Evolutionary conservation across 2,797 vertebrate species (phyloP), one percentile per base, ranked within the genome.

Genomic region (Triplophysa yarkandensis): DNA sequence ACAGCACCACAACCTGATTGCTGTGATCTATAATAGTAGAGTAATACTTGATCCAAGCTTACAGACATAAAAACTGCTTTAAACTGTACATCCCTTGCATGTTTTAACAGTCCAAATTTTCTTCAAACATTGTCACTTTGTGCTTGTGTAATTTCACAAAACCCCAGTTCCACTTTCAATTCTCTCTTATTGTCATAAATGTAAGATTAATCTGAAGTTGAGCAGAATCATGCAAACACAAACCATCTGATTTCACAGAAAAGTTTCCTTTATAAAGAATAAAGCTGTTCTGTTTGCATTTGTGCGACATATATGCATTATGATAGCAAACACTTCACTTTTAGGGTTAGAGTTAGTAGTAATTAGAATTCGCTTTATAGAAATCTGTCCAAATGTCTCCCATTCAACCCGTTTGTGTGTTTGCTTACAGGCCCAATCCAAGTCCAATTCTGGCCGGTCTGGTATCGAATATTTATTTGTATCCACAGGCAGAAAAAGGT

Each of bases 181-280:
- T 19, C 9, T 44, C 19, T 46, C 30, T 21, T 44, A 5, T 8
- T 48, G 43, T 61, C 43, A 27, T 80, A 68, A 72, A 65, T 46
- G 72, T 46, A 41, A 78, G 43, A 21, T 39, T 80, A 27, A 46
- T 64, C 17, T 19, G 67, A 46, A 68, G 34, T 70, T 70, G 68
- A 64, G 62, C 73, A 81, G 36, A 77, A 82, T 77, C 89, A 90
- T 92, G 88, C 89, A 85, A 77, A 71, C 58, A 83, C 88, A 88
- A 90, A 89, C 90, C 83, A 74, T 79, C 16, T 73, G 68, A 81
- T 83, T 77, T 71, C 70, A 75, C 61, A 75, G 11, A 65, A 32
- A 81, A 48, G 71, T 52, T 30, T 61, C 62, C 79, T 63, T 83
- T 74, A 85, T 71, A 17, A 68, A 71, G 23, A 48, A 8, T 54